phyloP scores from a whole-genome alignment of 2,888 invertebrate species.

The Cryptocephalus moraei region DNA sequence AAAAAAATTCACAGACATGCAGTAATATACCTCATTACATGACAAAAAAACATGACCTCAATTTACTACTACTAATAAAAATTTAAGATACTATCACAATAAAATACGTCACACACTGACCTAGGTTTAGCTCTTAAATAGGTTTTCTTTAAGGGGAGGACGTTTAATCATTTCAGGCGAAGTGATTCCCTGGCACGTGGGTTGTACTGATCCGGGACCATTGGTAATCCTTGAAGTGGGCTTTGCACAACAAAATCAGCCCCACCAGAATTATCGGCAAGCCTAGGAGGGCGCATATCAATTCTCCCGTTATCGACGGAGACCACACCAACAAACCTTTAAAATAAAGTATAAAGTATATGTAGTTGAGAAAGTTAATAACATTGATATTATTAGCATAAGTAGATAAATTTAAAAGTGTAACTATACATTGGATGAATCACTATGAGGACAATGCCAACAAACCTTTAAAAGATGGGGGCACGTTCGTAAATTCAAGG shows the following conservation, averaged over 20 bases:
- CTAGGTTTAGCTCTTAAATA: neutral
- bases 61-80: conserved; percentile 5
- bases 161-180: conserved; percentile 8
- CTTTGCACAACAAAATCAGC: conserved; percentile 41
- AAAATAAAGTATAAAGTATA: conserved; percentile 8
- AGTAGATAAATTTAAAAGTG: too few species aligned
- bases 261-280: conserved; percentile 48
- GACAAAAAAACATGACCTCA: conserved; percentile 1
- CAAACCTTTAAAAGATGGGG: neutral
- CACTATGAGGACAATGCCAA: too few species aligned
- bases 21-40: neutral
- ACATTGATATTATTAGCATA: too few species aligned
- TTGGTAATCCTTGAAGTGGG: conserved; percentile 41
- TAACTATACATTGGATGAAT: too few species aligned
- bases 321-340: conserved; percentile 43
- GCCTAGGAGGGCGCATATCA: conserved; percentile 49
- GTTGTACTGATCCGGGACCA: conserved; percentile 22
- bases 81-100: conserved; percentile 3
- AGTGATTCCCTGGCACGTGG: conserved; percentile 13
- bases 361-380: too few species aligned
- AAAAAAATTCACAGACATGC: conserved; percentile 2
- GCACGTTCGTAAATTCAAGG: too few species aligned
- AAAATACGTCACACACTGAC: neutral
- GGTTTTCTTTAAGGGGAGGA: too few species aligned
- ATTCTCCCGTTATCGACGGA: conserved; percentile 49